Evolutionary conservation across 2,888 invertebrate species (phyloP).

Genomic region (Pomacea canaliculata): DNA sequence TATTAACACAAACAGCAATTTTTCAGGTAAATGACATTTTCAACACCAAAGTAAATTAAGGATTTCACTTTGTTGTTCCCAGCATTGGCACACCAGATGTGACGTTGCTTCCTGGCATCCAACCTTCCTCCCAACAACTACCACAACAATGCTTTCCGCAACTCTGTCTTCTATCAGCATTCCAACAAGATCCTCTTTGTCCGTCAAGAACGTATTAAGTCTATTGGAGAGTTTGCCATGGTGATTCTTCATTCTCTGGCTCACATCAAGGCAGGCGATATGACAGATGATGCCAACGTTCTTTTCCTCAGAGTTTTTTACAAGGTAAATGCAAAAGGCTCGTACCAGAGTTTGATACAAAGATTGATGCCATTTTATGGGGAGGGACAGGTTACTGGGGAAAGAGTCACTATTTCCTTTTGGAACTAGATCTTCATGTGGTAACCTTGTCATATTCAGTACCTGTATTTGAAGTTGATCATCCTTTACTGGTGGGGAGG

Average conservation of each 20-base stretch:
- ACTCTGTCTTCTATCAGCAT: conserved; percentile 64
- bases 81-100: conserved; percentile 55
- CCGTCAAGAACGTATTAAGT: conserved; percentile 63
- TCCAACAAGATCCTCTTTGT: conserved; percentile 62
- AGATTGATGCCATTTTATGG: not conserved
- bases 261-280: conserved; percentile 63
- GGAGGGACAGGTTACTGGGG: not conserved
- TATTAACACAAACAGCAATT: too few relatives aligned
- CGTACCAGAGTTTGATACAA: not conserved
- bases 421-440: too few relatives aligned
- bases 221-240: conserved; percentile 66
- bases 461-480: not conserved
- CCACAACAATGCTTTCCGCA: conserved; percentile 59
- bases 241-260: conserved; percentile 66
- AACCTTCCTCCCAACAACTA: conserved; percentile 65
- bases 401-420: too few relatives aligned
- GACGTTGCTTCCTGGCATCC: conserved; percentile 64
- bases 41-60: too few relatives aligned
- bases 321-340: conserved; percentile 44
- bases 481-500: too few relatives aligned
- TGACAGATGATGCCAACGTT: conserved; percentile 62
- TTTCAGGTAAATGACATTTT: too few relatives aligned
- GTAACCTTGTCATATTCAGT: not conserved
- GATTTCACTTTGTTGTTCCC: too few relatives aligned
- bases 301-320: conserved; percentile 65